phyloP scores from a whole-genome alignment of 2,113 vertebrate genomes.

The Charina bottae region DNA sequence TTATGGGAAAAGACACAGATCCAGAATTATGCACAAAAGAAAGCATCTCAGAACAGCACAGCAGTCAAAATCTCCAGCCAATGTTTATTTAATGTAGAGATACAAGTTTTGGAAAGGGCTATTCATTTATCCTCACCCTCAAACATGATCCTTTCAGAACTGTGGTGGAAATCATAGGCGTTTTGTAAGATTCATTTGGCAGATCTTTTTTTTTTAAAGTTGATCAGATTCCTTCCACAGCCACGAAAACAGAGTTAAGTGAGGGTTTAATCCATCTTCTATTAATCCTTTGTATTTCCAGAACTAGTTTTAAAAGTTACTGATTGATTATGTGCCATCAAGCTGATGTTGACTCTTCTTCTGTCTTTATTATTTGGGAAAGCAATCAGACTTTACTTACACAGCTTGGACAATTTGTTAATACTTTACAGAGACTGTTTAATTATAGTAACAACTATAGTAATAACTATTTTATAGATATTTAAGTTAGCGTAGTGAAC shows the following conservation, averaged over 20 bases:
- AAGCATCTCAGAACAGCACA: neutral
- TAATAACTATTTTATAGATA: neutral
- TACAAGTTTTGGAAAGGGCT: neutral
- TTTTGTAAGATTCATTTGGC: neutral
- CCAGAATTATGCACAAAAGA: neutral
- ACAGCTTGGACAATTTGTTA: neutral
- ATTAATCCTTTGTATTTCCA: neutral
- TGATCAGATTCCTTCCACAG: neutral
- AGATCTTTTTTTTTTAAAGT: neutral
- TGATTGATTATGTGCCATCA: neutral
- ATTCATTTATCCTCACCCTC: neutral
- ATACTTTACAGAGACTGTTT: neutral
- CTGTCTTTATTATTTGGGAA: neutral
- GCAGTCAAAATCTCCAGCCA: neutral
- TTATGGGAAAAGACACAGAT: neutral
- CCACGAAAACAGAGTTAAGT: neutral
- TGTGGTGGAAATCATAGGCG: neutral
- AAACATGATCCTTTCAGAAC: neutral
- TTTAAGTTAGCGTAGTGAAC: neutral
- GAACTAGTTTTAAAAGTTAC: neutral
- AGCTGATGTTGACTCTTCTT: neutral
- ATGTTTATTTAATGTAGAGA: neutral
- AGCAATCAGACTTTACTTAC: neutral
- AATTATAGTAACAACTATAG: neutral
- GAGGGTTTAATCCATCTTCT: neutral